Conservation (phyloP, 2,888 invertebrate species). For the Lasioglossum pauxillum region DNA sequence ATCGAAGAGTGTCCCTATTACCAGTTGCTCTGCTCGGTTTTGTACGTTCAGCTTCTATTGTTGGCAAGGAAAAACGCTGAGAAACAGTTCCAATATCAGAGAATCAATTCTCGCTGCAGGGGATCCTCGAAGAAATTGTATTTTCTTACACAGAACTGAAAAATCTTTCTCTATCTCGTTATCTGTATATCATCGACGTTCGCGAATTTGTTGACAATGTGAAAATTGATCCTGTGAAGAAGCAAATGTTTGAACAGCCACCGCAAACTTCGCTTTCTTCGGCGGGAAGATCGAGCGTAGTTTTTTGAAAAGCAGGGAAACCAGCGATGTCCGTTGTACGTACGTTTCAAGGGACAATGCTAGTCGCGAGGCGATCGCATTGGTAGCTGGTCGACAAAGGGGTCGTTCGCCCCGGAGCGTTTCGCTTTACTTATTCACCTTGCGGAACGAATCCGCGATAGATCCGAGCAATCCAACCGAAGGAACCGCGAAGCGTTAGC, state of each 20-base stretch:
- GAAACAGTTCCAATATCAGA: background rate
- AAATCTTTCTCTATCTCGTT: background rate
- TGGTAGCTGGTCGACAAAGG: background rate
- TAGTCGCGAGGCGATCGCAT: background rate
- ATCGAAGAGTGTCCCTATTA: constrained; percentile 20
- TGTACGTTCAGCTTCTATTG: background rate
- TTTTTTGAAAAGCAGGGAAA: background rate
- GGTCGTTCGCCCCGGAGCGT: background rate
- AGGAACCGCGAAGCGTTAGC: background rate
- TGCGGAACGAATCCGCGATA: constrained; percentile 1
- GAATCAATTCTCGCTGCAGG: background rate
- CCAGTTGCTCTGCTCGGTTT: background rate
- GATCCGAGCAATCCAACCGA: constrained; percentile 3
- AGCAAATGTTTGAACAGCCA: background rate
- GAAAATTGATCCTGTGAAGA: background rate
- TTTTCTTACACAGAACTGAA: background rate
- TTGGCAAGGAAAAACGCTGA: background rate
- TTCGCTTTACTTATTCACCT: background rate
- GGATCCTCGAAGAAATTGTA: background rate
- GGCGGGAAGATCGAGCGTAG: background rate
- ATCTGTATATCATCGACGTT: background rate
- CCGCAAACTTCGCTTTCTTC: background rate
- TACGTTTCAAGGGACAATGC: background rate
- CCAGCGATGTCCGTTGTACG: background rate
- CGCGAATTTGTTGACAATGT: background rate